Evolutionary conservation across 2,888 invertebrate species (phyloP).

Genomic region (Philonicus albiceps): DNA sequence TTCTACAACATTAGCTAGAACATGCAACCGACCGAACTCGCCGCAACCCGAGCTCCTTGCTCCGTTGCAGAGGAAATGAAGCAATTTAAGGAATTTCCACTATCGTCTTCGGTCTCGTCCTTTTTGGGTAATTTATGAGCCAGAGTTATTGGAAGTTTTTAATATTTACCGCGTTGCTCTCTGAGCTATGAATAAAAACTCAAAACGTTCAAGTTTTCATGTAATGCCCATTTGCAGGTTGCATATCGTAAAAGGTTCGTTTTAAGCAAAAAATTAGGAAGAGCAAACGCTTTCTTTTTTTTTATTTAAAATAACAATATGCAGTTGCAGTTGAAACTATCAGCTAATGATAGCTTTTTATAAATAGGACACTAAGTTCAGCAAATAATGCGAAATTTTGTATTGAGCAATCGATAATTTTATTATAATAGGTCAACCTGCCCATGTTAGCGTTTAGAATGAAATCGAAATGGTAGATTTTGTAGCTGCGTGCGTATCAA

Average conservation of each 20-base stretch:
- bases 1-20: background rate
- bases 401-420: no score
- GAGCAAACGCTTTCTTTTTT: background rate
- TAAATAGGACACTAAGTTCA: no score
- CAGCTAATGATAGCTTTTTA: no score
- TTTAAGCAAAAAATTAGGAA: background rate
- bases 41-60: background rate
- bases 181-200: background rate
- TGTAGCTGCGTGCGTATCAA: no score
- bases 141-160: background rate
- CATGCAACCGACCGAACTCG: background rate
- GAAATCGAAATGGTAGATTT: no score
- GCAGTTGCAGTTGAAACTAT: no score
- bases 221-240: background rate
- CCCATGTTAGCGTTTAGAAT: no score
- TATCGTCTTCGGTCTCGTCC: background rate
- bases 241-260: background rate
- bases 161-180: background rate
- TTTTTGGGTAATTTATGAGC: background rate
- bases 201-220: background rate
- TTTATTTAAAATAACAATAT: background rate
- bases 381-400: no score
- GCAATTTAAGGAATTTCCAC: slow-evolving; percentile 28
- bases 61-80: slow-evolving; percentile 7
- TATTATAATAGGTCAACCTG: no score